A percentile compares a stretch with the other conserved stretches of the same genome.
Evolutionary conservation across 2,113 vertebrate species (phyloP).

Genomic region (Todiramphus chloris): DNA sequence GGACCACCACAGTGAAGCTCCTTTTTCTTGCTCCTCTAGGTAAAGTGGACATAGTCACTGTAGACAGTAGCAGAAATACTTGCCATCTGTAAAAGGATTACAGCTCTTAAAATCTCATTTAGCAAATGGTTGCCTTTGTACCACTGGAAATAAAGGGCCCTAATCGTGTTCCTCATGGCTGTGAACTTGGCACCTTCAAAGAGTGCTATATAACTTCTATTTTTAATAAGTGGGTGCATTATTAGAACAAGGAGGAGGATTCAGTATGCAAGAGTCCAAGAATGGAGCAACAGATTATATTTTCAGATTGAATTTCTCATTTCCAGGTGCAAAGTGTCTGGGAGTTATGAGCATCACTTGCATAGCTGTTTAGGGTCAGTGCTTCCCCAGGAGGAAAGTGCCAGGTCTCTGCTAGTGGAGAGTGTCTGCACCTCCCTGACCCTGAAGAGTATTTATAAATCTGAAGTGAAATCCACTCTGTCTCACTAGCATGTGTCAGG

Average conservation of each 20-base stretch:
- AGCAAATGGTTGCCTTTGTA: not conserved
- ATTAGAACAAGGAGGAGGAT: not conserved
- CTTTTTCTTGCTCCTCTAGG: not conserved
- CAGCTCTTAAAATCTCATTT: not conserved
- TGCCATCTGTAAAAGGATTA: not conserved
- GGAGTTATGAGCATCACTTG: not conserved
- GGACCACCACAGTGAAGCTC: not conserved
- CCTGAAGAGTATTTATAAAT: not conserved
- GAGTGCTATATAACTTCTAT: not conserved
- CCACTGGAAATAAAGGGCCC: not conserved
- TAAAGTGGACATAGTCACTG: not conserved
- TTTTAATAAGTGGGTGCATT: not conserved
- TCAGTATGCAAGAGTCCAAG: not conserved
- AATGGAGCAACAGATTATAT: not conserved
- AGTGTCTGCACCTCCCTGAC: not conserved
- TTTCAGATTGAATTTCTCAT: not conserved
- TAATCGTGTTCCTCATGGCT: not conserved
- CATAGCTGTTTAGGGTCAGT: not conserved
- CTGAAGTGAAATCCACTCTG: not conserved
- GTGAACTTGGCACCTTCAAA: not conserved
- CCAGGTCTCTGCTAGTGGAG: not conserved
- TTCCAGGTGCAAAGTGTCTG: not conserved
- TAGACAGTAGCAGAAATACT: not conserved
- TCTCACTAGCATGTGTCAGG: not conserved
- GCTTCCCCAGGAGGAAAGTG: not conserved